Base-by-base conservation (phyloP, 2,797 vertebrate genomes). In the Onychomys leucogaster region DNA sequence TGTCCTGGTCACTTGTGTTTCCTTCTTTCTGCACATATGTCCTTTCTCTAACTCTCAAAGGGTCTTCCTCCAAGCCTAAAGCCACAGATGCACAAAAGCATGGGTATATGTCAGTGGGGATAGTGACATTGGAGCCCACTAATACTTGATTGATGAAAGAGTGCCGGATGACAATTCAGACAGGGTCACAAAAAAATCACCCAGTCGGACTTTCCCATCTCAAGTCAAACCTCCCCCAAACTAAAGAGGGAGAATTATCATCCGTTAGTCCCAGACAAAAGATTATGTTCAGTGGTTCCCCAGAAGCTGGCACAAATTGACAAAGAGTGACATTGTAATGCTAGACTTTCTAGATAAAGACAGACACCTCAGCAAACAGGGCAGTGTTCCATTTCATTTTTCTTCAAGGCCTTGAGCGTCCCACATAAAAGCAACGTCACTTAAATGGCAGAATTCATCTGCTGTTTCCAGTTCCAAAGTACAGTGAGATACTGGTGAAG, bases 271-370 rank as follows among this genome's bases (percentile, higher is more conserved):
- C 71, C 63, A 43, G 83, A 80, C 27, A 88, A 94, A 96, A 93
- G 73, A 27, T 5, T 86, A 94, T 92, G 97, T 97, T 95, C 94
- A 93, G 77, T 96, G 84, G 88, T 73, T 94, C 37, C 57, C 77
- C 61, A 96, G 52, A 81, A 75, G 52, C 84, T 96, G 43, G 87
- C 84, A 80, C 59, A 82, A 96, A 43, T 90, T 93, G 91, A 96
- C 92, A 93, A 95, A 94, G 86, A 96, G 82, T 92, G 89, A 16
- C 43, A 37, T 96, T 97, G 96, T 76, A 88, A 96, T 86, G 94
- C 87, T 81, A 95, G 76, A 83, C 93, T 84, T 90, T 91, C 43
- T 92, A 94, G 91, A 81, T 91, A 34, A 11, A 95, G 95, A 27
- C 43, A 89, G 7, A 97, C 96, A 93, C 52, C 89, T 95, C 91